Base-by-base conservation (phyloP, 2,797 vertebrate genomes). In the Oceanodroma leucorhoa region DNA sequence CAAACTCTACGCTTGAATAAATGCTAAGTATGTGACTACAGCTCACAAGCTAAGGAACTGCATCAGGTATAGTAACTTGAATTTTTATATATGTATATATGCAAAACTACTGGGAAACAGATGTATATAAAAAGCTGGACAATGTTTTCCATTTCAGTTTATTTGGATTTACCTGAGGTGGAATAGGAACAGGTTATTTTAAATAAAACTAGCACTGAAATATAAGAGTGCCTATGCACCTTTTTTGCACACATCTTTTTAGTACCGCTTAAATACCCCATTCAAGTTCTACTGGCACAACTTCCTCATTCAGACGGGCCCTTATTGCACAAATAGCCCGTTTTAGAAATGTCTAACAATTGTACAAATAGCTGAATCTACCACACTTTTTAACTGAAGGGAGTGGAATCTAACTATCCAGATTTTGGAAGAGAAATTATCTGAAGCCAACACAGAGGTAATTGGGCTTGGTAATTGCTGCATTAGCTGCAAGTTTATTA, bases 401-500 rank as follows among this genome's bases (percentile, higher is more conserved):
- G 50, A 90, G 32, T 50, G 85, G 70, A 90, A 84, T 80, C 73
- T 83, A 45, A 55, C 91, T 83, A 36, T 81, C 46, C 66, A 72
- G 83, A 48, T 66, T 81, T 65, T 53, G 46, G 51, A 82, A 75
- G 58, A 92, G 51, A 90, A 96, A 91, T 91, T 51, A 40, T 91
- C 86, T 75, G 83, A 90, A 96, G 75, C 80, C 90, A 92, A 34
- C 66, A 43, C 6, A 34, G 81, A 87, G 86, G 93, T 96, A 94
- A 96, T 93, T 96, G 54, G 87, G 85, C 62, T 95, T 86, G 78
- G 91, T 96, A 94, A 96, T 93, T 94, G 78, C 90, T 90, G 88
- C 93, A 93, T 94, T 97, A 96, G 91, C 94, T 95, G 82, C 84
- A 62, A 73, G 88, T 96, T 95, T 90, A 94, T 95, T 93, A 90